Base-by-base conservation (phyloP, 2,888 invertebrate species). In the Lucinisca nassula region DNA sequence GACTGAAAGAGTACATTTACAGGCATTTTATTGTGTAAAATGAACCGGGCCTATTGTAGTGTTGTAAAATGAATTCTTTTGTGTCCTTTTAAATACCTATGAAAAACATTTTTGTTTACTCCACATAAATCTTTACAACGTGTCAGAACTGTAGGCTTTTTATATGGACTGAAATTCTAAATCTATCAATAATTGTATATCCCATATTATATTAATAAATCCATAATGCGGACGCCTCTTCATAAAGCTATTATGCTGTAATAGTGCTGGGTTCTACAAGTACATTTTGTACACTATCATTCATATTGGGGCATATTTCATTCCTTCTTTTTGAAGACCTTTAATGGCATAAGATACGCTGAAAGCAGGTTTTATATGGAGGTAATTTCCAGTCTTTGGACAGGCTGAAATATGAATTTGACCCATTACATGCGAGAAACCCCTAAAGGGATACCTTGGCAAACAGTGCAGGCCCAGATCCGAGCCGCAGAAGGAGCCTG, bases 241-340 rank as follows among this genome's bases (percentile, higher is more conserved):
- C n/a, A 4, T 67, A 76, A 83, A 77, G 40, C 67, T 82, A 70
- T 87, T 81, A 78, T 70, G 81, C 40, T 61, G 76, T 83, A 72
- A 83, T 75, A 79, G 77, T 75, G 79, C 70, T 17, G 14, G 8
- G 8, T 40, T 6, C 8, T 40, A 40, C 14, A 40, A 40, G 40
- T 6, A 40, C 40, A 40, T 40, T n/a, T n/a, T n/a, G n/a, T n/a
- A n/a, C n/a, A n/a, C n/a, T n/a, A n/a, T n/a, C n/a, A n/a, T n/a
- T n/a, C n/a, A n/a, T n/a, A n/a, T n/a, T n/a, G n/a, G n/a, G n/a
- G n/a, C n/a, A n/a, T n/a, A n/a, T n/a, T n/a, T n/a, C n/a, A n/a
- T n/a, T n/a, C n/a, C n/a, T n/a, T n/a, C n/a, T n/a, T n/a, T n/a
- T n/a, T n/a, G n/a, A n/a, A n/a, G n/a, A n/a, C n/a, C n/a, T n/a